These are phyloP conservation scores for Diplolepis rosae DNA, from an alignment of 2,888 invertebrate species.

Conservation along the genomic window DNA sequence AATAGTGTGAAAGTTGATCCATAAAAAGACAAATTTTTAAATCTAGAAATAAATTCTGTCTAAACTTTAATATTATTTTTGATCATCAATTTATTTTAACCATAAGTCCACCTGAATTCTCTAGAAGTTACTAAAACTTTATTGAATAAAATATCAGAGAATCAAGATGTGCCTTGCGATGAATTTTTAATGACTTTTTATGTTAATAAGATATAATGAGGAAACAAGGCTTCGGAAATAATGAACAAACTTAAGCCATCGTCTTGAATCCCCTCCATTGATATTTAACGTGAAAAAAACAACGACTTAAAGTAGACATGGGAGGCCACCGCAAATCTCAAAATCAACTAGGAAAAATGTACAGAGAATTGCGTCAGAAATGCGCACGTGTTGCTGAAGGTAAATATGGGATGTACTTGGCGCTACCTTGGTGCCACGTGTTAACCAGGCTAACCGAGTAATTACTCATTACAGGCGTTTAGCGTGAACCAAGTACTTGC, in stretches of 20 bases:
- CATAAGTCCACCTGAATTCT: too few species aligned
- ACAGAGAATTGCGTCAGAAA: constrained; percentile 38
- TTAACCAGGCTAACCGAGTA: constrained; percentile 72
- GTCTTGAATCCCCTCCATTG: neutral
- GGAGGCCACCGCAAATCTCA: neutral
- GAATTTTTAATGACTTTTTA: too few species aligned
- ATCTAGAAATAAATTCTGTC: too few species aligned
- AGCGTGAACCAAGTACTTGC: constrained; percentile 44
- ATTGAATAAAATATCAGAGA: too few species aligned
- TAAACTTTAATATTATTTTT: too few species aligned
- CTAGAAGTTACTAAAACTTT: too few species aligned
- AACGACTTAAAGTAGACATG: neutral
- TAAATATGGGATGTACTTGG: constrained; percentile 33
- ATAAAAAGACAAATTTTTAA: too few species aligned
- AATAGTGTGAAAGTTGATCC: too few species aligned
- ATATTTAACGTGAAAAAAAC: neutral
- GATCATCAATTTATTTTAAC: too few species aligned
- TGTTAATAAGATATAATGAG: too few species aligned
- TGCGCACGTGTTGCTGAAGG: constrained; percentile 17
- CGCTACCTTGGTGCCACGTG: constrained; percentile 62
- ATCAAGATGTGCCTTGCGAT: too few species aligned
- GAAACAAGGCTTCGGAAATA: too few species aligned
- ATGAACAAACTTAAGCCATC: neutral
- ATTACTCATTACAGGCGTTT: constrained; percentile 72
- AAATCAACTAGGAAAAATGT: constrained; percentile 37